phyloP scores from a whole-genome alignment of 2,888 invertebrate species.

The Diaperis boleti region DNA sequence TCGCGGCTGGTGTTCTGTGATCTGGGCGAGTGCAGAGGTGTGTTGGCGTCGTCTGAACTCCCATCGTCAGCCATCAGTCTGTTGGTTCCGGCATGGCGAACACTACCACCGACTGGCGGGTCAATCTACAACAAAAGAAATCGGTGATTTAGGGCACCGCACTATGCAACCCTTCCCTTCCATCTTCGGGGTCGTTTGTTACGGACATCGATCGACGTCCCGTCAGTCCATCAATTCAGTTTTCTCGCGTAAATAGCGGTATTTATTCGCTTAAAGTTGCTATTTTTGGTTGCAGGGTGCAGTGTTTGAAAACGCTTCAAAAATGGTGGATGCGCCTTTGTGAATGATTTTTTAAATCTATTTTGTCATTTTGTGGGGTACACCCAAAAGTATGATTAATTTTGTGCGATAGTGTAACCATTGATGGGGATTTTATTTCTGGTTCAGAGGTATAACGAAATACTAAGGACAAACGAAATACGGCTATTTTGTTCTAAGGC shows the following conservation, averaged over 20 bases:
- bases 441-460: too few species aligned
- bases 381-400: too few species aligned
- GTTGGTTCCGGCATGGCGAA: constrained; percentile 40
- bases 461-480: too few species aligned
- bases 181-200: constrained; percentile 30
- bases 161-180: too few species aligned
- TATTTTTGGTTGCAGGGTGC: too few species aligned
- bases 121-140: constrained; percentile 44
- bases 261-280: constrained; percentile 17
- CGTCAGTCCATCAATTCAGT: constrained; percentile 16
- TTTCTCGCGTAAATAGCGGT: constrained; percentile 12
- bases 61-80: constrained; percentile 52
- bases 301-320: too few species aligned
- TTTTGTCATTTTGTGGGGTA: too few species aligned
- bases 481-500: too few species aligned
- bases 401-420: too few species aligned
- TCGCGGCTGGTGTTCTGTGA: constrained; percentile 72
- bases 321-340: too few species aligned
- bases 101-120: constrained; percentile 44
- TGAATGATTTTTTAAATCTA: too few species aligned
- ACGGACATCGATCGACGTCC: constrained; percentile 22
- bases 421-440: too few species aligned
- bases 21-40: constrained; percentile 67
- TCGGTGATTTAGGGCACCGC: constrained; percentile 23
- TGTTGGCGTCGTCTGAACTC: constrained; percentile 64